Evolutionary conservation across 2,888 invertebrate genomes (phyloP), one percentile per base, ranked within the genome.

Genomic region (Sinopyrophorus schimmeli): DNA sequence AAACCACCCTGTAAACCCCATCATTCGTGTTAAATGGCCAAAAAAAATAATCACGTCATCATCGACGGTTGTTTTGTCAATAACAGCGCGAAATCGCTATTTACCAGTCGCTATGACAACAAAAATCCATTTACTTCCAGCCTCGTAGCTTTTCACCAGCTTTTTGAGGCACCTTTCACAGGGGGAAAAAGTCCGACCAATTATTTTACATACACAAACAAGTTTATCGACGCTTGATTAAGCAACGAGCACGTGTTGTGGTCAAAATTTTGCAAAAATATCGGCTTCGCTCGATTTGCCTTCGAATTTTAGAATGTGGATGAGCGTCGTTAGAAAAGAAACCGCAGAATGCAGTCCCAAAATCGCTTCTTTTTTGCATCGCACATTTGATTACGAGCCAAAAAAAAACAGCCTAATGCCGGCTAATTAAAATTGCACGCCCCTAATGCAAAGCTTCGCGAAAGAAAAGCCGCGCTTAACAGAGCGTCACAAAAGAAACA

Each of bases 61-160:
- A 31, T 23, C 27, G 14, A 14, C 12, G 20, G 37, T 49, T 49
- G 49, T 49, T 49, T 43, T 38, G 35, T 49, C 49, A 32, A 49
- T 49, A 49, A 15, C 18, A 23, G 17, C 12, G 23, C 12, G 35
- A 35, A 37, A 42, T 38, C 23, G 43, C 38, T 49, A 49, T 49
- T 49, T 49, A 49, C 49, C 24, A 27, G 49, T 43, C 30, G 27
- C 31, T 41, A 34, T 24, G 28, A 41, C 3, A 11, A 47, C 34
- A n/a, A n/a, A 9, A 30, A 17, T 43, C 40, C 11, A 31, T 31
- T 31, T 31, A 31, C 31, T 31, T n/a, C n/a, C n/a, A n/a, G n/a
- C n/a, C n/a, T n/a, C n/a, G n/a, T n/a, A n/a, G n/a, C n/a, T n/a
- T n/a, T n/a, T n/a, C n/a, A n/a, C n/a, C n/a, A 1, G 11, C 7